These are phyloP conservation scores for Fabriciana adippe DNA, from an alignment of 2,888 invertebrate species.

Conservation along the genomic window DNA sequence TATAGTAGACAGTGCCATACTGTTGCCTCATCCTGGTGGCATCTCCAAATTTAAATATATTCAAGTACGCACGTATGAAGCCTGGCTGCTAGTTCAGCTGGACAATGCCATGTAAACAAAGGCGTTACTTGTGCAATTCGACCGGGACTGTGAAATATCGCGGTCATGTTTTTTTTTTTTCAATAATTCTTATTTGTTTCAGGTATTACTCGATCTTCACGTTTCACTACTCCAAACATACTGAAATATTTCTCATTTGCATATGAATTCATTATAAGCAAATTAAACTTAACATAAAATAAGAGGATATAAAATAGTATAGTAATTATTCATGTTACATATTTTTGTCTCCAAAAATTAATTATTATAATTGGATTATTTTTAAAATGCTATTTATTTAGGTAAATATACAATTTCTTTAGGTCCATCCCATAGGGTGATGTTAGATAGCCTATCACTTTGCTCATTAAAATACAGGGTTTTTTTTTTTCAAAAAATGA, in stretches of 20 bases:
- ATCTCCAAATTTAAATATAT: conserved; percentile 82
- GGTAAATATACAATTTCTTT: too few species aligned
- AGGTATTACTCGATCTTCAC: conserved; percentile 53
- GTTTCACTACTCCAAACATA: conserved; percentile 1
- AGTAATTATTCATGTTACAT: too few species aligned
- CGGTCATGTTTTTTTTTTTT: conserved; percentile 67
- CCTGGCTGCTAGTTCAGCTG: conserved; percentile 62
- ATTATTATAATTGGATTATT: too few species aligned
- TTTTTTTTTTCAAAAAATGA: too few species aligned
- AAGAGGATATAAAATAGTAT: too few species aligned
- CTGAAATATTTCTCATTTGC: neutral
- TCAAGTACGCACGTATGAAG: conserved; percentile 80
- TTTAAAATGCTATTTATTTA: too few species aligned
- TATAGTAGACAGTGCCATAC: conserved; percentile 62
- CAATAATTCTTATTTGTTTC: conserved; percentile 55
- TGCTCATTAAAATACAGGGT: too few species aligned
- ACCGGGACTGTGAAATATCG: conserved; percentile 65
- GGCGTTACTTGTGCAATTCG: conserved; percentile 72
- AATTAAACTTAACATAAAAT: too few species aligned
- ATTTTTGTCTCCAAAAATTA: too few species aligned
- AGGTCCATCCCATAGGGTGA: too few species aligned
- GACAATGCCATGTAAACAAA: conserved; percentile 79
- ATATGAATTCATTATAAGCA: neutral
- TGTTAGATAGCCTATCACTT: too few species aligned
- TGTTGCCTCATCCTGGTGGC: conserved; percentile 78